Evolutionary conservation across 2,888 invertebrate species (phyloP), one percentile per base, ranked within the genome.

Genomic region (Brachyptera risi): DNA sequence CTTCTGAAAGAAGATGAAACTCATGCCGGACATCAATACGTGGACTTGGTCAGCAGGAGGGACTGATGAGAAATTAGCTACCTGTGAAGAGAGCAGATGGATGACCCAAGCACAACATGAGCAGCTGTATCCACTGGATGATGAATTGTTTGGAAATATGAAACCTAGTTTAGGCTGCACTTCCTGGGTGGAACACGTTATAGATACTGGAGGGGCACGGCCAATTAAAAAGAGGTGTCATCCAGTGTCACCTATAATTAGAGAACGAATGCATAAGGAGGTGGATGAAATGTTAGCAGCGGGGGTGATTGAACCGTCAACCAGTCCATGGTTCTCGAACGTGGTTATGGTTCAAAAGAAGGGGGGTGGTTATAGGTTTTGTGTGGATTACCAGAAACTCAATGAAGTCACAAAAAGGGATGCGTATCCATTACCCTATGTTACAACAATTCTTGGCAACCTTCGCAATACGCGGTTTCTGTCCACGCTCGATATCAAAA

Each of bases 301-400:
- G 0, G 69, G 66, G 1, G 67, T 73, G 0, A 68, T 73, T 0
- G 71, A 76, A 75, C 66, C 67, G 0, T 69, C 68, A 0, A 63
- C 63, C 11, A 68, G 66, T 49, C 63, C 67, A 3, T 71, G 69
- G 68, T 64, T 65, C n/a, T 70, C 68, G 2, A 68, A 70, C 1
- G 65, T 69, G n/a, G 63, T 72, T 1, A 66, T 70, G 51, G 65
- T 69, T 2, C 66, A 63, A 15, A 71, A 71, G 50, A 65, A 68
- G 5, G 65, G 69, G 44, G 68, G 67, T 0, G 62, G 62, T 2
- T 70, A 67, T 40, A 57, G 71, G 2, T 69, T 72, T 21, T 69
- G 71, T 49, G 67, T 71, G 0, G 71, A 72, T 57, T 70, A 65
- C 37, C 54, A 72, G 5, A 68, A 68, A 37, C 51, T 73, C 0